These are phyloP conservation scores for Cariama cristata DNA, from an alignment of 2,113 vertebrate genomes.

Conservation along the genomic window DNA sequence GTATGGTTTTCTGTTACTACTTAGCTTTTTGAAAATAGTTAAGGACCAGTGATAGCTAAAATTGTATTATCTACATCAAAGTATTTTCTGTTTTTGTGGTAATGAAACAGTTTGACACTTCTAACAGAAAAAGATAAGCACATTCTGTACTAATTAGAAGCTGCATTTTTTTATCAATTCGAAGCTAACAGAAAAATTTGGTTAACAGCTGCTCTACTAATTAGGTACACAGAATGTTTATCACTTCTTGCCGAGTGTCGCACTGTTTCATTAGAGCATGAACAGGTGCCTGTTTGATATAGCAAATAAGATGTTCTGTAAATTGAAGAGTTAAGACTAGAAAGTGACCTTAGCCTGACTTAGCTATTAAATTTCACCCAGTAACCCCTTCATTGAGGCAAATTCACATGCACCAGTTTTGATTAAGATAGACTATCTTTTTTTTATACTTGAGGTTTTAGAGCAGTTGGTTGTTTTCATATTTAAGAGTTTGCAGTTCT, in stretches of 20 bases:
- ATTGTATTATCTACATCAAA: background rate
- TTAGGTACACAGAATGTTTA: constrained; percentile 47
- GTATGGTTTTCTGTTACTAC: background rate
- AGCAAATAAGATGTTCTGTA: background rate
- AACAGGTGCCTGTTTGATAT: constrained; percentile 21
- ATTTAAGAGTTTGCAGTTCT: background rate
- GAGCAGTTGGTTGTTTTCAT: background rate
- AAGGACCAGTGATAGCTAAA: constrained; percentile 10
- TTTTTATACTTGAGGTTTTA: background rate
- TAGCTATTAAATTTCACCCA: background rate
- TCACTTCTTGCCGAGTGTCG: background rate
- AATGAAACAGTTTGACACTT: constrained; percentile 55
- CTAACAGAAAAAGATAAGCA: constrained; percentile 6
- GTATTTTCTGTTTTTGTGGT: background rate
- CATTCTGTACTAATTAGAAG: constrained; percentile 46
- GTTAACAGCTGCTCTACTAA: constrained; percentile 63
- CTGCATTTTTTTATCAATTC: constrained; percentile 34
- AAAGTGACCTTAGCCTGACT: background rate
- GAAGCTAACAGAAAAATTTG: constrained; percentile 11
- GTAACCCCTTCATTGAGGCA: background rate
- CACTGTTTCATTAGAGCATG: background rate
- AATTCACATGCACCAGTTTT: background rate
- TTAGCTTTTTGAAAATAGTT: background rate
- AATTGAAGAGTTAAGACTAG: background rate
- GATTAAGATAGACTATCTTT: background rate